Conservation (phyloP, 2,888 invertebrate genomes). For the Caenorhabditis sp. region DNA sequence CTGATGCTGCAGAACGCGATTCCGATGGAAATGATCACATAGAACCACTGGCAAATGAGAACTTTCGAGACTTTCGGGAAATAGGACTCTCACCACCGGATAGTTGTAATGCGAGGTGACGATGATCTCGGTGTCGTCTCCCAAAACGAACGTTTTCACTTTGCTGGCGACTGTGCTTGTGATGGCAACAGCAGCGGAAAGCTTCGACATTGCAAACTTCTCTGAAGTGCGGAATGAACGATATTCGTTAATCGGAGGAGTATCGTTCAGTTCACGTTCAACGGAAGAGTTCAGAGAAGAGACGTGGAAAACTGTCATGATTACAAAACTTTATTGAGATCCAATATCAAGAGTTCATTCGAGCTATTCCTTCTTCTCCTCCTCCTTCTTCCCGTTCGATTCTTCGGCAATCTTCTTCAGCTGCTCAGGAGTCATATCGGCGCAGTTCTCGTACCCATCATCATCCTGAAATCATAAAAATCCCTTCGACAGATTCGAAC, state of each 20-base stretch:
- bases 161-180: neutral
- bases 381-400: constrained; percentile 11
- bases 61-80: neutral
- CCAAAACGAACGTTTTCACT: neutral
- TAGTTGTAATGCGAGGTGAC: neutral
- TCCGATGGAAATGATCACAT: constrained; percentile 18
- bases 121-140: neutral
- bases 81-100: neutral
- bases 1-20: constrained; percentile 27
- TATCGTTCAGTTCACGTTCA: no score
- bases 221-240: no score
- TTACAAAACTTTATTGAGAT: no score
- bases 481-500: neutral
- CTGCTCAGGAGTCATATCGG: constrained; percentile 40
- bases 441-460: constrained; percentile 39
- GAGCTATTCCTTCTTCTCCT: neutral
- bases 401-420: constrained; percentile 40
- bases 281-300: no score
- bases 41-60: constrained; percentile 29
- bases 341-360: neutral
- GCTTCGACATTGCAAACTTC: neutral
- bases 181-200: neutral
- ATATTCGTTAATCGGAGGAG: no score
- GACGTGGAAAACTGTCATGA: neutral
- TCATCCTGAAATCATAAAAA: constrained; percentile 10